Evolutionary conservation across 2,888 invertebrate species (phyloP).

Genomic region (Thymelicus acteon): DNA sequence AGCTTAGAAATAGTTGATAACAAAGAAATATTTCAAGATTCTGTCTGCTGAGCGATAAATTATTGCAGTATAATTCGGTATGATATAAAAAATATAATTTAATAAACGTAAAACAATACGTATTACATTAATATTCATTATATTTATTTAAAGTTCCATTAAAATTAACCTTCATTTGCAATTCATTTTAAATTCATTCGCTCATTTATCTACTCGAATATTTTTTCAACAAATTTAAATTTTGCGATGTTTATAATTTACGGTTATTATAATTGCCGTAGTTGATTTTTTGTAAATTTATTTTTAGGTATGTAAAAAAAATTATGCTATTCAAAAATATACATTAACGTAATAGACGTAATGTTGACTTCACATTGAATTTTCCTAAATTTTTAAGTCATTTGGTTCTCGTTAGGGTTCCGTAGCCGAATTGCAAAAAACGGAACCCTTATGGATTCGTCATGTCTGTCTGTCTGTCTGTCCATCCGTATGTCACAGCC

Average conservation of each 20-base stretch:
- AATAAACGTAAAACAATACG: not conserved
- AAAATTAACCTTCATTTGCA: not conserved
- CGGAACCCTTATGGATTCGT: too few relatives aligned
- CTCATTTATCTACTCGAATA: not conserved
- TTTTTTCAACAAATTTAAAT: constrained; percentile 4
- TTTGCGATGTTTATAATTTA: constrained; percentile 2
- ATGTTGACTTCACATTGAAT: not conserved
- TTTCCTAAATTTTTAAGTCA: not conserved
- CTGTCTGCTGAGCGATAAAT: too few relatives aligned
- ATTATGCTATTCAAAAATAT: not conserved
- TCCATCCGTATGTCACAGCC: too few relatives aligned
- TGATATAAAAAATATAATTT: not conserved
- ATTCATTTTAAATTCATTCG: constrained; percentile 1
- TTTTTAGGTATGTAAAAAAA: not conserved
- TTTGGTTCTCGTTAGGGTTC: too few relatives aligned
- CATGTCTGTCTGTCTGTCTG: too few relatives aligned
- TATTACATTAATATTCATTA: not conserved
- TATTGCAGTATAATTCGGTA: not conserved
- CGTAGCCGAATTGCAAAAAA: too few relatives aligned
- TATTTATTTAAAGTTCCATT: not conserved
- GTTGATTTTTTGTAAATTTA: not conserved
- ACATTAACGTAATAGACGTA: not conserved
- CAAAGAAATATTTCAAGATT: too few relatives aligned
- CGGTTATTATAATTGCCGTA: not conserved
- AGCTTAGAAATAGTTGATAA: too few relatives aligned